Base-by-base conservation (phyloP, 2,888 invertebrate species). In the Drosophila niveifrons region DNA sequence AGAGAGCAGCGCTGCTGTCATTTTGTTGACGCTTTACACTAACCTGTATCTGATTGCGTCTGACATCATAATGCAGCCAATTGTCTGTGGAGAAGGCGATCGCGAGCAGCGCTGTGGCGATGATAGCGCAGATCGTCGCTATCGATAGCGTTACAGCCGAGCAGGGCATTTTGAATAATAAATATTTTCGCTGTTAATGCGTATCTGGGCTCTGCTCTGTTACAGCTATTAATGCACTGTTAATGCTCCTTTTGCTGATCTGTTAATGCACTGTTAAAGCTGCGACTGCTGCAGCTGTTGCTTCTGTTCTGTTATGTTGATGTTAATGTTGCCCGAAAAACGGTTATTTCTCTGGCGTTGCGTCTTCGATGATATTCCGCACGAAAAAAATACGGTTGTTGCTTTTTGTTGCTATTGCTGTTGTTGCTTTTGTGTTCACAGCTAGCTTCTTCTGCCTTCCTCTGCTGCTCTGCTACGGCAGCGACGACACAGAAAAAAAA, bases 31-130 rank as follows among this genome's bases (percentile, higher is more conserved):
- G 62, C 46, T 73, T 77, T 64, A 47, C 41, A 90, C 83, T 83
- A 94, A 97, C 97, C 96, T 97, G 96, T 91, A 97, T 97, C 92
- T 95, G 95, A 90, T 95, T 95, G 91, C 98, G 95, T 93, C 96
- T 96, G 84, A 98, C 98, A 94, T 97, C 97, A 90, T 97, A 96
- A 92, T 97, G 97, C 90, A 97, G 94, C 98, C 98, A 98, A 94
- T 98, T 98, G 94, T 98, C 98, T 92, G 98, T 98, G 88, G 97
- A 96, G 93, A 98, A 98, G 90, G 98, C 97, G 93, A 98, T 97
- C 90, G 97, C 96, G 93, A 98, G 95, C 91, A 98, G 94, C 78
- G 98, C 97, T 91, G 98, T 96, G 90, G 98, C 97, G 92, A 98
- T 96, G 93, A 98, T 97, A 92, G 98, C 98, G 92, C 97, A 96